Conservation (phyloP, 2,113 vertebrate species). For the Notechis scutatus region DNA sequence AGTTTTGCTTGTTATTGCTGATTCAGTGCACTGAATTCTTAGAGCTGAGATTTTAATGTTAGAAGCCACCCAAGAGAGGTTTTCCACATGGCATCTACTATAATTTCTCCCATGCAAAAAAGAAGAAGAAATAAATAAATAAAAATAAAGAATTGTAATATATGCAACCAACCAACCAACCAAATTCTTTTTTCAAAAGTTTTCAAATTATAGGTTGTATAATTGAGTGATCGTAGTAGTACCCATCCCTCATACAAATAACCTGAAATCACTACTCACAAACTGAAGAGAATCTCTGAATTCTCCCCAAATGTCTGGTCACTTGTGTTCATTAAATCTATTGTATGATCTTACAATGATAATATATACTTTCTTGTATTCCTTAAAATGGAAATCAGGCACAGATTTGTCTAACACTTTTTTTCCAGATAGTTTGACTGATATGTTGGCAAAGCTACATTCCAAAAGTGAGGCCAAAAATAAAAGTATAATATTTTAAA, state of each 20-base stretch:
- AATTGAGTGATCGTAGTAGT: background rate
- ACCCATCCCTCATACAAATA: background rate
- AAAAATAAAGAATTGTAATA: background rate
- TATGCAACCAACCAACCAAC: too few relatives aligned
- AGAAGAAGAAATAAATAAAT: background rate
- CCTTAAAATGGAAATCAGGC: background rate
- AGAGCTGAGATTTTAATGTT: slow-evolving; percentile 47
- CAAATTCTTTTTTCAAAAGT: rapidly evolving
- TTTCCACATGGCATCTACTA: slow-evolving; percentile 11
- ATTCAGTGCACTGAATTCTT: slow-evolving; percentile 38
- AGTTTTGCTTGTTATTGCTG: slow-evolving; percentile 60
- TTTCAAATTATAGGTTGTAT: background rate
- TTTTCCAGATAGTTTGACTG: background rate
- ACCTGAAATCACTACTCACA: rapidly evolving
- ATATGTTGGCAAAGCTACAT: background rate
- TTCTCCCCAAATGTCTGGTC: background rate
- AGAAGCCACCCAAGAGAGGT: slow-evolving; percentile 12
- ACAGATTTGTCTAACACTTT: background rate
- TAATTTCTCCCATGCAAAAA: slow-evolving; percentile 2
- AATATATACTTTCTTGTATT: background rate
- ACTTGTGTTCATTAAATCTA: background rate
- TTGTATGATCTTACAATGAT: background rate
- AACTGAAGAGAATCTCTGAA: background rate
- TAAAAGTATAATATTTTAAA: background rate
- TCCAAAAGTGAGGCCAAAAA: background rate